Percentiles rank a stretch among this genome's conserved stretches.
These are phyloP conservation scores for Ladona fulva DNA, from an alignment of 1,140 invertebrate species.

Conservation along the genomic window DNA sequence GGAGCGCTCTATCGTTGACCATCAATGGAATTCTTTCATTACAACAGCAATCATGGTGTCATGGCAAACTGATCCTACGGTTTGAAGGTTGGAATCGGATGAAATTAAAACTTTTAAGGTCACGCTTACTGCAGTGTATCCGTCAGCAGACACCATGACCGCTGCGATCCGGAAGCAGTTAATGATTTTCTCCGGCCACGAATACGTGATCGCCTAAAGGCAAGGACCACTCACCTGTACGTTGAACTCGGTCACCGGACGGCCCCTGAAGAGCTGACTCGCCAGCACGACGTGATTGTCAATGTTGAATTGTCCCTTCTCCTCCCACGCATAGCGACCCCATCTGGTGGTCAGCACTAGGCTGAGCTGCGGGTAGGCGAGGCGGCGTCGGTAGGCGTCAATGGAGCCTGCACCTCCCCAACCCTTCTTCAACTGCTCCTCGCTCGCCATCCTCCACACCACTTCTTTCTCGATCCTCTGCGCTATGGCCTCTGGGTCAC, in stretches of 20 bases:
- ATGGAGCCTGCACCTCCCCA: background rate
- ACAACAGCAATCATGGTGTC: too few relatives aligned
- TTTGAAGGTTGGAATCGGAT: too few relatives aligned
- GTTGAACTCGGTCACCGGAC: constrained; percentile 58
- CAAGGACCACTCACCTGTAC: constrained; percentile 46
- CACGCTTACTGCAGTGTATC: too few relatives aligned
- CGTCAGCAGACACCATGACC: too few relatives aligned
- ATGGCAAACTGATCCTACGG: too few relatives aligned
- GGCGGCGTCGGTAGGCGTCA: background rate
- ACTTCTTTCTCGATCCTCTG: background rate
- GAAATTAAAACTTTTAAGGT: too few relatives aligned
- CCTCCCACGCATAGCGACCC: constrained; percentile 56
- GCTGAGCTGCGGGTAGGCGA: constrained; percentile 31
- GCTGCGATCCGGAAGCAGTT: too few relatives aligned
- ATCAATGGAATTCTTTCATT: too few relatives aligned
- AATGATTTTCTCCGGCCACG: too few relatives aligned
- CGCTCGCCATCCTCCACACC: background rate
- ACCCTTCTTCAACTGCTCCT: background rate
- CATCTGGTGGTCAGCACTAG: constrained; percentile 50
- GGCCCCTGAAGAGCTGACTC: constrained; percentile 49
- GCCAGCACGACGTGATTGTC: constrained; percentile 61
- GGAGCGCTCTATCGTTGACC: too few relatives aligned
- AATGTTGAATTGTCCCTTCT: constrained; percentile 46
- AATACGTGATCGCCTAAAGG: background rate
- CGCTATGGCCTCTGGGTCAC: constrained; percentile 11